Evolutionary conservation across 2,888 invertebrate species (phyloP).

Genomic region (Rhyacophila evoluta): DNA sequence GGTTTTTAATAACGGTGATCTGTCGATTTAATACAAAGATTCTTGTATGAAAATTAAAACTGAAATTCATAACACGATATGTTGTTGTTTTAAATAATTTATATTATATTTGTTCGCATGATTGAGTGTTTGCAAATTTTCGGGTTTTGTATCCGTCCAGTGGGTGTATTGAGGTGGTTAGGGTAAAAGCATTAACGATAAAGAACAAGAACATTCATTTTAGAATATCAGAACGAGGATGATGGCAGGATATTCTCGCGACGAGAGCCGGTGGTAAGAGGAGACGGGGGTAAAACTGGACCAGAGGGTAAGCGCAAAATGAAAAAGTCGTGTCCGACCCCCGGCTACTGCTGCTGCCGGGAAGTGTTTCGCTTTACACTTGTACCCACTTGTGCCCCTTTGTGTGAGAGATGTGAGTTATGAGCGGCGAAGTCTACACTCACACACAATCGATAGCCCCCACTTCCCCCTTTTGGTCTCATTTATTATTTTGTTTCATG

Average conservation of each 20-base stretch:
- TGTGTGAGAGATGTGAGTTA: constrained; percentile 47
- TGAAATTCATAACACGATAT: too few relatives aligned
- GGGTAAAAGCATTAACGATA: too few relatives aligned
- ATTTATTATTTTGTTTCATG: constrained; percentile 42
- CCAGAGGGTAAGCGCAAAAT: constrained; percentile 46
- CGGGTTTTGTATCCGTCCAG: too few relatives aligned
- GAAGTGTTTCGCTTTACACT: constrained; percentile 43
- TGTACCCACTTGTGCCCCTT: constrained; percentile 43
- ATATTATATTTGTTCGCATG: not conserved
- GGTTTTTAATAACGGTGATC: too few relatives aligned
- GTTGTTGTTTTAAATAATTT: too few relatives aligned
- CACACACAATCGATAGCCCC: constrained; percentile 44
- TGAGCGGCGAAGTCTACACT: constrained; percentile 37
- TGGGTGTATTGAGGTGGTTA: too few relatives aligned
- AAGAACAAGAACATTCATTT: not conserved
- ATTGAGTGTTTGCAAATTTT: too few relatives aligned
- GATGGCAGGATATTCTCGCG: not conserved
- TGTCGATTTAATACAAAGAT: too few relatives aligned
- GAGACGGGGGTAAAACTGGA: not conserved
- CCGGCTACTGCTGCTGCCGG: constrained; percentile 30
- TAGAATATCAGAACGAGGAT: not conserved
- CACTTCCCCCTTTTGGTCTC: constrained; percentile 31
- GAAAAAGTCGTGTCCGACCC: constrained; percentile 53
- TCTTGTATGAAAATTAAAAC: too few relatives aligned
- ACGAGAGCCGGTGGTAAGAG: not conserved